Base-by-base conservation (phyloP, 2,888 invertebrate genomes). In the Andrena fulva region DNA sequence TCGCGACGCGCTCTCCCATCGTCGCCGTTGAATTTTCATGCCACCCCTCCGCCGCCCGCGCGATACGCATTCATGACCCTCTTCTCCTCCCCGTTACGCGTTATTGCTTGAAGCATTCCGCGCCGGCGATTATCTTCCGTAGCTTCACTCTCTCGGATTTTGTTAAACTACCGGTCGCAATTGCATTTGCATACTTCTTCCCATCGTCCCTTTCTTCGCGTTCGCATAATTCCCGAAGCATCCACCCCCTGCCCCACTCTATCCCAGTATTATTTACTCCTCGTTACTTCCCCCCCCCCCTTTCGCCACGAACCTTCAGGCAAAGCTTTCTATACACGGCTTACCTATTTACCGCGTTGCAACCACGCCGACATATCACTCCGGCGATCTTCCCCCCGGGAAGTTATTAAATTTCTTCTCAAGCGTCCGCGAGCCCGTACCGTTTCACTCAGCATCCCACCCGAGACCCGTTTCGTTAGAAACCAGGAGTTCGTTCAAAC, bases 161-260 rank as follows among this genome's bases (percentile, higher is more conserved):
- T 74, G 74, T 81, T 81, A 81, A 81, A 81, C 81, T 69, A 52
- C 73, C 81, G 42, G 82, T 59, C 59, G 69, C 81, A 80, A 81
- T 69, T 60, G 66, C 68, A 81, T 81, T 81, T 81, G 81, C 81
- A 81, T 81, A 81, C 60, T 80, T 81, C 81, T 81, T 73, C 33
- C 52, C 64, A 20, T 59, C 59, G 62, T 54, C 54, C 42, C 59
- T 66, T 80, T 64, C 73, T 69, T 74, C 42, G 64, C 63, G 54
- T 31, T 60, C 73, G 82, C 69, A 81, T 80, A 81, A 81, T 81
- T 73, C 82, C 74, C 42, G 10, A 8, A 35, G 81, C 63, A 50
- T 54, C 80, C 24, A 29, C 20, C 50, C 12, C 27, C 42, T 10
- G 4, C 16, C 24, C n/a, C 42, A 4, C 59, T 67, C 16, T n/a